Percentiles rank a stretch among this genome's conserved stretches.
phyloP scores from a whole-genome alignment of 2,888 invertebrate genomes.

The Cremastobaeus sp. region DNA sequence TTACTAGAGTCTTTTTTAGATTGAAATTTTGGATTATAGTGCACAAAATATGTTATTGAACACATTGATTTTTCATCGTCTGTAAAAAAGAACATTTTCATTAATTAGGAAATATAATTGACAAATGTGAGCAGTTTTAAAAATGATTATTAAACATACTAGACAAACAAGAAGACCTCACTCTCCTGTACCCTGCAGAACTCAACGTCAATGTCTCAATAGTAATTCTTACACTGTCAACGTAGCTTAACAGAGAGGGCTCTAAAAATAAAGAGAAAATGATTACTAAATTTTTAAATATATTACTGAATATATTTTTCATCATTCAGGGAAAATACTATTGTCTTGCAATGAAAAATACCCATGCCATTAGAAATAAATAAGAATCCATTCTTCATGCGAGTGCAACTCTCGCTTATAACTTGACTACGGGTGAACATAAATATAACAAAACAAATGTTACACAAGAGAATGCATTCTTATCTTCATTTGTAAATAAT shows the following conservation, averaged over 20 bases:
- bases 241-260: constrained; percentile 66
- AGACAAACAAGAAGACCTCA: constrained; percentile 70
- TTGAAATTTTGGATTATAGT: constrained; percentile 77
- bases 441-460: too few relatives aligned
- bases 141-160: constrained; percentile 60
- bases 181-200: constrained; percentile 78
- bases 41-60: constrained; percentile 78
- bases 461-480: too few relatives aligned
- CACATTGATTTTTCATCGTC: constrained; percentile 66
- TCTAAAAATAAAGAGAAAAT: constrained; percentile 49
- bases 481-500: too few relatives aligned
- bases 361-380: too few relatives aligned
- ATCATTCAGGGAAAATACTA: too few relatives aligned
- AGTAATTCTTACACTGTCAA: constrained; percentile 78
- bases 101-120: background rate
- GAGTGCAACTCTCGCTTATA: too few relatives aligned
- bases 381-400: too few relatives aligned
- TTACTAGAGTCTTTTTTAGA: constrained; percentile 70
- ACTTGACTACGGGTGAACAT: too few relatives aligned
- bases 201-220: constrained; percentile 78
- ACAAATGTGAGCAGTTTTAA: background rate
- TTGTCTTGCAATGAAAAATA: too few relatives aligned
- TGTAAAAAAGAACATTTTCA: too few relatives aligned
- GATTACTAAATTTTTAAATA: background rate
- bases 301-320: too few relatives aligned